Conservation (phyloP, 2,113 vertebrate genomes). For the Malaclemys terrapin region DNA sequence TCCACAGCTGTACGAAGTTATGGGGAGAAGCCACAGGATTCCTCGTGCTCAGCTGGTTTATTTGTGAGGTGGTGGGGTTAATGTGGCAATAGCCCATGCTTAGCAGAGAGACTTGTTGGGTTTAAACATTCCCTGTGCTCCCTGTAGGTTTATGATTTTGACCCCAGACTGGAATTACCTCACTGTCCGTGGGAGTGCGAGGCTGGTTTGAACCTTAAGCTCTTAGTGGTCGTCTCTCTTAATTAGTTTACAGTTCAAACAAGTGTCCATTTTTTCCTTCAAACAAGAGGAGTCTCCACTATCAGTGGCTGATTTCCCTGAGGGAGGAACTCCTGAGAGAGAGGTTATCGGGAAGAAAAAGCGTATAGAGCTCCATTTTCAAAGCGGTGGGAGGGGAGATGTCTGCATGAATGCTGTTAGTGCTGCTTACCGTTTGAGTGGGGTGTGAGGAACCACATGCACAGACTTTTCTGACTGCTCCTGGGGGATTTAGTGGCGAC, state of each 20-base stretch:
- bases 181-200: constrained; percentile 61
- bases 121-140: constrained; percentile 64
- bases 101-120: constrained; percentile 63
- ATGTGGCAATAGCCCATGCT: constrained; percentile 72
- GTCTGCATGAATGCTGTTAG: constrained; percentile 71
- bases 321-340: constrained; percentile 60
- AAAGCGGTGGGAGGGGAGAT: constrained; percentile 61
- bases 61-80: constrained; percentile 73
- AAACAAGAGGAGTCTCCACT: constrained; percentile 55
- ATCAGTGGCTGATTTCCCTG: constrained; percentile 48
- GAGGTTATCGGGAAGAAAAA: constrained; percentile 57
- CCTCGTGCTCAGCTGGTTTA: constrained; percentile 71
- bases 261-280: constrained; percentile 48
- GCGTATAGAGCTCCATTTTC: constrained; percentile 26
- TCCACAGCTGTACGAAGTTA: constrained; percentile 65
- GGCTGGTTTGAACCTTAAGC: constrained; percentile 53
- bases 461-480: constrained; percentile 54
- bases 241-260: constrained; percentile 72
- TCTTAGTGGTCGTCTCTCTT: constrained; percentile 65
- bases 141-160: constrained; percentile 72
- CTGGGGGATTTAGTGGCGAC: constrained; percentile 52
- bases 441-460: constrained; percentile 57
- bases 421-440: constrained; percentile 71
- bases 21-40: constrained; percentile 64
- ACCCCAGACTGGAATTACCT: constrained; percentile 65